These are phyloP conservation scores for Plumapathes pennacea DNA, from an alignment of 92 coral and sea anemone species.

Conservation along the genomic window DNA sequence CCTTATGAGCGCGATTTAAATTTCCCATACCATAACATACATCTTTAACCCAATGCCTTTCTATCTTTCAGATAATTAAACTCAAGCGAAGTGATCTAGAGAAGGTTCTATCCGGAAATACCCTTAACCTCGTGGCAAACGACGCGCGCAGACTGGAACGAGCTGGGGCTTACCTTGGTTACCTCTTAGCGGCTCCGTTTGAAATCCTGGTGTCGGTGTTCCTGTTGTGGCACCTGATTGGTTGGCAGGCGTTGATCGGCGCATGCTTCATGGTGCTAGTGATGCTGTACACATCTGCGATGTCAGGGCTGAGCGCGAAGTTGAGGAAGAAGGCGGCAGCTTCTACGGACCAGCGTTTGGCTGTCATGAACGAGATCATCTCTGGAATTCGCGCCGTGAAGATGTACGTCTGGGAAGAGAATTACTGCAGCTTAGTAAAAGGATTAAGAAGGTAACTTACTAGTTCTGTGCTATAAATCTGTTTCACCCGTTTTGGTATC, in stretches of 20 bases:
- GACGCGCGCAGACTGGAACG: conserved; percentile 45
- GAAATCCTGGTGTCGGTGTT: conserved; percentile 23
- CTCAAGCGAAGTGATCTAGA: conserved; percentile 35
- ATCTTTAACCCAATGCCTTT: no score
- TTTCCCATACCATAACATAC: no score
- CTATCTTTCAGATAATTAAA: conserved; percentile 22
- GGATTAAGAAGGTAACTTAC: conserved; percentile 41
- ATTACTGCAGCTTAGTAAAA: conserved; percentile 19
- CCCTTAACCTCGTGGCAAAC: conserved; percentile 50
- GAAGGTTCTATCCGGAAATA: conserved; percentile 41
- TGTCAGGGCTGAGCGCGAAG: conserved; percentile 7
- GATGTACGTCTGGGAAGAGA: conserved; percentile 59
- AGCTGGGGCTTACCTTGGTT: conserved; percentile 13
- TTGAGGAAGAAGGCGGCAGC: conserved; percentile 44
- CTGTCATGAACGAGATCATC: conserved; percentile 56
- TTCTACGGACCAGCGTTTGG: conserved; percentile 48
- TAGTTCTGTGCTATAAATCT: no score
- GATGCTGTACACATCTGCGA: conserved; percentile 7
- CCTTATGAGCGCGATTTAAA: no score
- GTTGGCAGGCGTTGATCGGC: conserved; percentile 35
- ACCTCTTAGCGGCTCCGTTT: conserved; percentile 5
- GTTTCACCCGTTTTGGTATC: no score
- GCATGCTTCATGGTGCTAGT: conserved; percentile 22
- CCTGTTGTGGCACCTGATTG: conserved; percentile 22
- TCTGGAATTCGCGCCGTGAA: conserved; percentile 54